Conservation (phyloP, 2,888 invertebrate genomes). For the Iphiclides podalirius region DNA sequence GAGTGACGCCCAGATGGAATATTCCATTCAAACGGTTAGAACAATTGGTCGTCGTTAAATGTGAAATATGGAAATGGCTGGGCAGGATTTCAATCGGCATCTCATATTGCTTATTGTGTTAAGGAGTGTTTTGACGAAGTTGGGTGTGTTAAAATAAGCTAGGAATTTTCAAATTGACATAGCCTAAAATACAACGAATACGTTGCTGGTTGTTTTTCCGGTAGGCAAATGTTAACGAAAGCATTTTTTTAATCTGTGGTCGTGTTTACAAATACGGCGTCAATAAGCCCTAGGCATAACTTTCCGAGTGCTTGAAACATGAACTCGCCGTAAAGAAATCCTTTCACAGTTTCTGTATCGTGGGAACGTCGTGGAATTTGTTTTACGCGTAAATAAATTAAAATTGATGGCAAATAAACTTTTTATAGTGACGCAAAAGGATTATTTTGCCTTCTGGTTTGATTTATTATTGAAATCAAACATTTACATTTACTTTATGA, state of each 20-base stretch:
- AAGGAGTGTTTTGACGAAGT: conserved; percentile 22
- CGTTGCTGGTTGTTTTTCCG: background rate
- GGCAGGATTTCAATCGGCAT: background rate
- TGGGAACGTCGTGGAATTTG: conserved; percentile 22
- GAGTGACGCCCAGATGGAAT: background rate
- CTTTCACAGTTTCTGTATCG: conserved; percentile 25
- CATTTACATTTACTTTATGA: background rate
- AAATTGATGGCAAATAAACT: conserved; percentile 6
- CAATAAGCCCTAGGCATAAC: conserved; percentile 22
- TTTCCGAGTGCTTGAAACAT: conserved; percentile 19
- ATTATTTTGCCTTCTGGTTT: background rate
- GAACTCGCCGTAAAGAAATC: conserved; percentile 20
- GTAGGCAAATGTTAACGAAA: background rate
- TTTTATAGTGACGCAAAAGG: conserved; percentile 1
- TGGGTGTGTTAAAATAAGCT: conserved; percentile 11
- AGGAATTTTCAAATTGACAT: conserved; percentile 2
- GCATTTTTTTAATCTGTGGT: conserved; percentile 16
- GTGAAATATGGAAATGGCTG: conserved; percentile 10
- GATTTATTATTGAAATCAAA: background rate
- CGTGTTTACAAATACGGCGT: conserved; percentile 16
- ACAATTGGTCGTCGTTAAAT: background rate
- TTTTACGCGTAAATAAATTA: conserved; percentile 13
- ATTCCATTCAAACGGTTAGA: background rate
- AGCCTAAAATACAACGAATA: conserved; percentile 2
- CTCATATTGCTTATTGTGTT: conserved; percentile 22